Evolutionary conservation across 2,113 vertebrate genomes (phyloP).

Genomic region (Nicator chloris): DNA sequence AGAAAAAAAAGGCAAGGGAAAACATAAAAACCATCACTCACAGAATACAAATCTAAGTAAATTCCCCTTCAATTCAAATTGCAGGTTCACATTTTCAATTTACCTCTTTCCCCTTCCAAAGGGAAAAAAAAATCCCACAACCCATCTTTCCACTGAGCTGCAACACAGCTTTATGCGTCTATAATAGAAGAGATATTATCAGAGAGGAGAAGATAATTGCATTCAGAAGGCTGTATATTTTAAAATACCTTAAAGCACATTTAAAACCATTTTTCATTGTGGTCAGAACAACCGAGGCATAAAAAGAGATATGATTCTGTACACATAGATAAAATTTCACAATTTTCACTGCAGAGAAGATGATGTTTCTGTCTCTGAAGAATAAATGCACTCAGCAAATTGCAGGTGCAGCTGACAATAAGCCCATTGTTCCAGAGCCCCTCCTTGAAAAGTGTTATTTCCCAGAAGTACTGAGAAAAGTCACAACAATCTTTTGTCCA

Average conservation of each 20-base stretch:
- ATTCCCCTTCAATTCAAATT: background rate
- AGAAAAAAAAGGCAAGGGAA: background rate
- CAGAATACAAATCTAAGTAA: background rate
- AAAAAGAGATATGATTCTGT: background rate
- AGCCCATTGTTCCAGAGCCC: background rate
- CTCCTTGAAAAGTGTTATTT: background rate
- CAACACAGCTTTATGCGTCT: background rate
- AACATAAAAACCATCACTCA: background rate
- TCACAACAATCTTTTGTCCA: background rate
- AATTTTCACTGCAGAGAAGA: background rate
- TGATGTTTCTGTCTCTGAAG: background rate
- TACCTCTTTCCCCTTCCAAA: background rate
- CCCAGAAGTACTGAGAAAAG: background rate
- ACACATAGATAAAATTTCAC: background rate
- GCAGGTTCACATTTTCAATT: background rate
- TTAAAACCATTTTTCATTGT: background rate
- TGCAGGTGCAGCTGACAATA: background rate
- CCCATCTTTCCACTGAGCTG: constrained; percentile 17
- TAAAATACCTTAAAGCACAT: background rate
- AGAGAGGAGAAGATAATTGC: background rate
- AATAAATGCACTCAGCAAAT: background rate
- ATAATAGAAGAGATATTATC: background rate
- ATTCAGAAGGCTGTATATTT: background rate
- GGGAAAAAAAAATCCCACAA: background rate
- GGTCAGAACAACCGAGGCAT: background rate